Evolutionary conservation across 1,140 invertebrate species (phyloP), one percentile per base, ranked within the genome.

Genomic region (Lucilia sericata): DNA sequence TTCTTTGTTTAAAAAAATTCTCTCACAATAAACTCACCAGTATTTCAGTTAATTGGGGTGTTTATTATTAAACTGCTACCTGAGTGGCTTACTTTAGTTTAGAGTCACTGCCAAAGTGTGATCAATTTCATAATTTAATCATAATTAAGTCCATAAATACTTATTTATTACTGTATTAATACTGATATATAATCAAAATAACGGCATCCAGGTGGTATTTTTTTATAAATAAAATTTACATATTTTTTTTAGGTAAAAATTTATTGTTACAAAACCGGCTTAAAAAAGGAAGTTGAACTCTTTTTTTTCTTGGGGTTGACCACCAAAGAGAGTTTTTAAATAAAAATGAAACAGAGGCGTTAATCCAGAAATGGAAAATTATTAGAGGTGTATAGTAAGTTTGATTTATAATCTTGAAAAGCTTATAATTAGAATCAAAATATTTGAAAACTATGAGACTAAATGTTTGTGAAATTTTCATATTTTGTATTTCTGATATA

Each of bases 111-210:
- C 14, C 47, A 80, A 80, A 80, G 76, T 80, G 76, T 80, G 76
- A 51, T 80, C 42, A 80, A 80, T 80, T 80, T 80, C 42, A 80
- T 80, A 80, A 80, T 80, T 80, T 80, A 80, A 80, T 80, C 76
- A 80, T 49, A 80, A 80, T 80, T 49, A 80, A 80, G 13, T 42
- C 17, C 36, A 42, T 55, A 13, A 55, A 55, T 17, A 55, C 13
- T 17, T 3, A 55, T 55, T 55, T 55, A 42, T 42, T 7, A 60
- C 13, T 25, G 7, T n/a, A 30, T 25, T 70, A 21, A 25, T 70
- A 25, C 17, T 10, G 0, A 70, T 70, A 21, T 70, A 25, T 70
- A 21, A 70, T n/a, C n/a, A 70, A 70, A 70, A 70, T 70, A 25
- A 55, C 4, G 5, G 0, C 65, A 70, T 21, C 65, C 65, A 70